Percentiles rank a stretch among this genome's conserved stretches.
Conservation (phyloP, 2,888 invertebrate genomes). For the Pseudoips prasinana region DNA sequence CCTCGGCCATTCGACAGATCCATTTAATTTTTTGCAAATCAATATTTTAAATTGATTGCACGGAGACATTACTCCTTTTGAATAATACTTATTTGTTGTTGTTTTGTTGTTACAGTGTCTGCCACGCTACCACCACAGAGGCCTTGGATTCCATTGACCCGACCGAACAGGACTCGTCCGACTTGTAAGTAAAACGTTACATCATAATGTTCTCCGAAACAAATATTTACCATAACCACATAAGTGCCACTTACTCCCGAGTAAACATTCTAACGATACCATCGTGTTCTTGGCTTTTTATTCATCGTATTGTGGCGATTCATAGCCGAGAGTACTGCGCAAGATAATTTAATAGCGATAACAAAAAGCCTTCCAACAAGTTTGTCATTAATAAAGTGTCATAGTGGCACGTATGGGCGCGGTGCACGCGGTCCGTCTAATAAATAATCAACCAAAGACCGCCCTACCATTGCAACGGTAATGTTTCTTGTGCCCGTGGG, state of each 20-base stretch:
- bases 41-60: constrained; percentile 10
- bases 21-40: constrained; percentile 18
- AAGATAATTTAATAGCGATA: constrained; percentile 48
- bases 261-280: constrained; percentile 37
- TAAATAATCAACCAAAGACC: constrained; percentile 62
- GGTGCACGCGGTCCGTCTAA: constrained; percentile 55
- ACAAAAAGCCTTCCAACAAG: constrained; percentile 53
- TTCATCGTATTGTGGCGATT: constrained; percentile 36
- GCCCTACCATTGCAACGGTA: constrained; percentile 57
- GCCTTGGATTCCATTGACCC: constrained; percentile 96
- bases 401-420: constrained; percentile 62
- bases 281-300: constrained; percentile 36
- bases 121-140: constrained; percentile 95
- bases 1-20: constrained; percentile 15
- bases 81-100: constrained; percentile 21
- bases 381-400: constrained; percentile 67
- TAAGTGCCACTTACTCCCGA: constrained; percentile 22
- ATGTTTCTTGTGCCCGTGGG: constrained; percentile 46
- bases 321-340: constrained; percentile 32
- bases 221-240: constrained; percentile 24
- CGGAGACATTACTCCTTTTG: constrained; percentile 7
- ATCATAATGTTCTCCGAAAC: constrained; percentile 16
- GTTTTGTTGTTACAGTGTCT: constrained; percentile 88
- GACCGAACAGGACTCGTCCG: constrained; percentile 93
- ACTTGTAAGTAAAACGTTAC: constrained; percentile 87